Percentiles rank a stretch among this genome's conserved stretches.
phyloP scores from a whole-genome alignment of 2,113 vertebrate species.

The Melanerpes aurifrons region DNA sequence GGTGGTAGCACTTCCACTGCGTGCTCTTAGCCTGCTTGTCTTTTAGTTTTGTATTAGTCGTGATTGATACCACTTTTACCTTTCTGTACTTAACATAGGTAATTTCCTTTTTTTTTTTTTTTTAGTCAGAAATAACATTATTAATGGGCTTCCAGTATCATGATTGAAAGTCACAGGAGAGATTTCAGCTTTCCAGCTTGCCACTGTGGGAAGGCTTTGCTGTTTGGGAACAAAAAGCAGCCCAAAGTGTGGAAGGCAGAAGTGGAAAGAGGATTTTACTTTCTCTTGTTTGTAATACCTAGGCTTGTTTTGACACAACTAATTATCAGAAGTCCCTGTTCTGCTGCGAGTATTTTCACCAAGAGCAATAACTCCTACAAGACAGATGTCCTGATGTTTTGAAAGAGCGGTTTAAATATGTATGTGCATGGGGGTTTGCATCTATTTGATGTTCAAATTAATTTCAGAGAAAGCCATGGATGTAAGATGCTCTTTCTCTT shows the following conservation, averaged over 20 bases:
- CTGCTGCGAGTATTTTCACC: conserved; percentile 44
- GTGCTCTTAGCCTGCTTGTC: neutral
- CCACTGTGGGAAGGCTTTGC: neutral
- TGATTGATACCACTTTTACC: neutral
- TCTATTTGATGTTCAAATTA: conserved; percentile 60
- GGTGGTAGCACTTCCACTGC: neutral
- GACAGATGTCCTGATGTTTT: conserved; percentile 52
- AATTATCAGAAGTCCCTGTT: conserved; percentile 21
- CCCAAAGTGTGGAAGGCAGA: neutral
- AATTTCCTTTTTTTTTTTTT: neutral
- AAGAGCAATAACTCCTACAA: conserved; percentile 59
- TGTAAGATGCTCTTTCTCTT: conserved; percentile 32
- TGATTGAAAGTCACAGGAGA: neutral
- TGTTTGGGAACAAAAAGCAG: neutral
- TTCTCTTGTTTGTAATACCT: neutral
- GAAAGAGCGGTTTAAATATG: conserved; percentile 51
- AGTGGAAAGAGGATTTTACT: neutral
- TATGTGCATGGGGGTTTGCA: neutral
- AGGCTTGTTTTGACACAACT: conserved; percentile 24
- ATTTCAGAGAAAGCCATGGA: conserved; percentile 5
- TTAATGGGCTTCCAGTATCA: neutral
- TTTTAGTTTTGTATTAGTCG: neutral
- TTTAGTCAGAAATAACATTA: neutral
- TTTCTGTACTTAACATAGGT: neutral
- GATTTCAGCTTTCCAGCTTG: neutral